Percentiles rank a stretch among this genome's conserved stretches.
Conservation (phyloP, 2,113 vertebrate genomes). For the Synchiropus splendidus region DNA sequence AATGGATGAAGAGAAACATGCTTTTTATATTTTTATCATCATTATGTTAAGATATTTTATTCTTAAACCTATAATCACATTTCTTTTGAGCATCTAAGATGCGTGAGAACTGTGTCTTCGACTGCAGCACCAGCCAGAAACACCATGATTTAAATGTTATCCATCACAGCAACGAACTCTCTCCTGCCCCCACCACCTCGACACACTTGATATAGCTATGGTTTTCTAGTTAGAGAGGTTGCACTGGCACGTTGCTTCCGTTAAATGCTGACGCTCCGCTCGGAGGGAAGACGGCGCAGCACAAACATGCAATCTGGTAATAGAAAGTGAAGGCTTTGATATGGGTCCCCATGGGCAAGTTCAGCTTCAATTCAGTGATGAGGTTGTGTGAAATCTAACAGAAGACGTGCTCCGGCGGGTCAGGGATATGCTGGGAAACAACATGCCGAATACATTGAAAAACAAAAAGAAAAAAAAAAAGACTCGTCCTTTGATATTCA, state of each 20-base stretch:
- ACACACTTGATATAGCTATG: too few relatives aligned
- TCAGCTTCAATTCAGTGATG: conserved; percentile 29
- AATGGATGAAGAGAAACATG: too few relatives aligned
- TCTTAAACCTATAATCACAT: too few relatives aligned
- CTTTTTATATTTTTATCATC: too few relatives aligned
- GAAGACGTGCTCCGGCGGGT: conserved; percentile 41
- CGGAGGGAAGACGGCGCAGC: conserved; percentile 16
- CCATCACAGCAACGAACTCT: too few relatives aligned
- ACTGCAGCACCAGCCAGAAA: too few relatives aligned
- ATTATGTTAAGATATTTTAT: too few relatives aligned
- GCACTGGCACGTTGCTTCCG: conserved; percentile 17
- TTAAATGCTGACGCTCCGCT: conserved; percentile 22
- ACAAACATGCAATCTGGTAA: conserved; percentile 39
- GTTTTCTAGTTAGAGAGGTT: conserved; percentile 8
- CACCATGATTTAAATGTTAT: too few relatives aligned
- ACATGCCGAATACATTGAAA: conserved; percentile 49
- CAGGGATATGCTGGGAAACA: conserved; percentile 39
- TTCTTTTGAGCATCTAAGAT: too few relatives aligned
- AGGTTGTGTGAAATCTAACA: conserved; percentile 36
- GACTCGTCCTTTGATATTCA: conserved; percentile 50
- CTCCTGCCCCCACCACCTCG: too few relatives aligned
- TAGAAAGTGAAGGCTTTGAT: conserved; percentile 49
- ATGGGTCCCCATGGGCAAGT: conserved; percentile 35
- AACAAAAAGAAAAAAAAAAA: conserved; percentile 11
- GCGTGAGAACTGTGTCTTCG: too few relatives aligned